Conservation (phyloP, 2,888 invertebrate genomes). For the Nebria brevicollis region DNA sequence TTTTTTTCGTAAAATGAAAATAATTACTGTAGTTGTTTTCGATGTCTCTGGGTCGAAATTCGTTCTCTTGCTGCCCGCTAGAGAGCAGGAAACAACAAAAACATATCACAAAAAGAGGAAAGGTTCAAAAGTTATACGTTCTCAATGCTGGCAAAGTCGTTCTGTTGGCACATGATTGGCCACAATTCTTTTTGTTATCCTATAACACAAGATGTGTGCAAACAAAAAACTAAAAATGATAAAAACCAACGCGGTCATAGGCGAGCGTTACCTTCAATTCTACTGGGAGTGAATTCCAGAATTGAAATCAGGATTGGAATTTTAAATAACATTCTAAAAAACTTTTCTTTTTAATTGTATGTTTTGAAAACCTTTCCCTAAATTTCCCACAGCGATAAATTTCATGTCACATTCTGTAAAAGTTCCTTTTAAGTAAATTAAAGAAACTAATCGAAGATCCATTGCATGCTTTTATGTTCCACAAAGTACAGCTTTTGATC, state of each 20-base stretch:
- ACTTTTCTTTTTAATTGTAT: background rate
- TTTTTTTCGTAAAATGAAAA: too few species aligned
- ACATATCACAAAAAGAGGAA: background rate
- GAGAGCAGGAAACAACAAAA: conserved; percentile 2
- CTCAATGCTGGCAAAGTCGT: conserved; percentile 2
- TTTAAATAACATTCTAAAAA: background rate
- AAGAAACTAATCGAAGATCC: background rate
- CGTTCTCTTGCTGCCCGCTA: background rate
- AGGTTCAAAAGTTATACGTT: conserved; percentile 14
- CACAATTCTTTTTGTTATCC: background rate
- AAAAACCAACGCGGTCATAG: background rate
- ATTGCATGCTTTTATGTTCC: background rate
- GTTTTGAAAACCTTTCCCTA: background rate
- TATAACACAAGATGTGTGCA: background rate
- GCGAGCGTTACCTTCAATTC: background rate
- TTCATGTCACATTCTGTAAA: background rate
- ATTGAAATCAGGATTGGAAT: background rate
- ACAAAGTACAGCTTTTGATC: conserved; percentile 2
- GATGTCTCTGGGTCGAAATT: background rate
- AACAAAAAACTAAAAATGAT: background rate
- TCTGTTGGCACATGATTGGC: conserved; percentile 7
- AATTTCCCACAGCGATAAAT: too few species aligned
- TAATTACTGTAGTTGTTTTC: too few species aligned
- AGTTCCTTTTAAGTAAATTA: background rate
- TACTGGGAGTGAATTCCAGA: background rate